Base-by-base conservation (phyloP, 2,113 vertebrate species). In the Scomber japonicus region DNA sequence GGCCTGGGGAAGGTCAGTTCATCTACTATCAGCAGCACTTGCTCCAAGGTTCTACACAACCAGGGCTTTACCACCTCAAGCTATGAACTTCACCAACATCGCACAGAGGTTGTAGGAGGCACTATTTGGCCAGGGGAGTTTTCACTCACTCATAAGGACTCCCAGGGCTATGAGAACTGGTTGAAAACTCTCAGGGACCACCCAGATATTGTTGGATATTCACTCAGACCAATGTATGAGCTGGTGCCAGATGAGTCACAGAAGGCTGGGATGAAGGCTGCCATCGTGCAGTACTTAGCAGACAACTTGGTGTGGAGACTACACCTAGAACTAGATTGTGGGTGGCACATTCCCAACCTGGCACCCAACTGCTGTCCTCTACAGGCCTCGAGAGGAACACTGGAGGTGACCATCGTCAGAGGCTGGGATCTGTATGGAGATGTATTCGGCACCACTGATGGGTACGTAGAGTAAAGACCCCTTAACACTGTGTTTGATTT, bases 281-380 rank as follows among this genome's bases (percentile, higher is more conserved):
- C 87, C n/a, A 77, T 80, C 24, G 55, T 73, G 44, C 24, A 82
- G 19, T 90, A 92, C 57, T 1, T 92, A n/a, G 15, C 27, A 10
- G 77, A 80, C 48, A 88, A 16, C 0, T 62, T 27, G 0, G 8
- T 71, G 24, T 54, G 1, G 2, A 46, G 16, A 0, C 53, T 7
- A n/a, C 78, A 13, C 51, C 44, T 11, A 21, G 21, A 21, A 21
- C 21, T 21, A 21, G 21, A 21, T 21, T 21, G 21, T 21, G 21
- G 21, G 21, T 21, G 21, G 21, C 21, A 21, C 21, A 21, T 21
- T 21, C 21, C 21, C 21, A 21, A 21, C 21, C 1, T 21, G 21
- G 21, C 1, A 35, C 6, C 30, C 10, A 69, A 71, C 51, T 88
- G 80, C 59, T 92, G 91, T 72, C 80, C 85, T 2, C 1, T 1